Percentiles rank a stretch among this genome's conserved stretches.
Conservation (phyloP, 53 echinoderm and acorn worm genomes). For the Echinometra lucunter region DNA sequence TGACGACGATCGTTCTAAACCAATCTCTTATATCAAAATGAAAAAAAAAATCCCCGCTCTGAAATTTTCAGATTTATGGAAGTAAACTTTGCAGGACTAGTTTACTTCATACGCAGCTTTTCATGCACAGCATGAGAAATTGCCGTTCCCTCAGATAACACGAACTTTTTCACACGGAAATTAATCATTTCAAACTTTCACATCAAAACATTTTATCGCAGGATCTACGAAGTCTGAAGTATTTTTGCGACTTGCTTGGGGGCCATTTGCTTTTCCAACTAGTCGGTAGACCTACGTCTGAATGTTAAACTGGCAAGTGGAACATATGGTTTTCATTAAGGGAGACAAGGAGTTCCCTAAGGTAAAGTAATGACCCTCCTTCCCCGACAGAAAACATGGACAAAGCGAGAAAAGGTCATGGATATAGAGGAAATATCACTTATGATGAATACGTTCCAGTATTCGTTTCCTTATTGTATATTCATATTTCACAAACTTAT, state of each 20-base stretch:
- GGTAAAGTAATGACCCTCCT: neutral
- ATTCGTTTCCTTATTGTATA: neutral
- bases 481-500: neutral
- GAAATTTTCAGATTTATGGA: neutral
- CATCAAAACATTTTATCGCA: slow-evolving; percentile 38
- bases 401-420: neutral
- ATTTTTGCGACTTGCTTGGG: neutral
- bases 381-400: neutral
- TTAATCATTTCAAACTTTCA: slow-evolving; percentile 35
- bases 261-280: neutral
- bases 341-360: neutral
- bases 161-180: slow-evolving; percentile 8
- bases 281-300: neutral
- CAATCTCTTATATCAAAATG: neutral
- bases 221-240: neutral
- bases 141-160: slow-evolving; percentile 16
- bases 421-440: neutral
- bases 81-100: neutral
- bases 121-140: neutral
- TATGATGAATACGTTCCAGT: neutral
- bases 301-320: neutral
- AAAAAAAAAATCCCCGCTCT: neutral
- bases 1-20: neutral
- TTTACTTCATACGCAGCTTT: neutral
- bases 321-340: slow-evolving; percentile 5